A percentile compares a stretch with the other conserved stretches of the same genome.
phyloP scores from a whole-genome alignment of 2,797 vertebrate genomes.

The Linurgus olivaceus region DNA sequence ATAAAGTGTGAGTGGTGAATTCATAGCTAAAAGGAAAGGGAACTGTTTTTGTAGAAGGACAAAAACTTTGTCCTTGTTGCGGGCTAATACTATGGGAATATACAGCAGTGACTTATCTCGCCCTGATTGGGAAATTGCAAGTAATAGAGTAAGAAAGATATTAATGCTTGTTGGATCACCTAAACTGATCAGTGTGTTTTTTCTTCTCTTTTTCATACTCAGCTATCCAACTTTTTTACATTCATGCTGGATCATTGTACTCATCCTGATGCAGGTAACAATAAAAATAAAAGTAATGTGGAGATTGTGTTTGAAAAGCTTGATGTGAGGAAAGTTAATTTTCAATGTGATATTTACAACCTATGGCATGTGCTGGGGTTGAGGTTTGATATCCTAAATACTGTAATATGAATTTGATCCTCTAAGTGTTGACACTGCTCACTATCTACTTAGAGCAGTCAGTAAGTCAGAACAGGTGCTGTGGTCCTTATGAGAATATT shows the following conservation, averaged over 20 bases:
- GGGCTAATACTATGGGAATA: not conserved
- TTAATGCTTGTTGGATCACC: not conserved
- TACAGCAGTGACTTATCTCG: not conserved
- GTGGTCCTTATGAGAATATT: not conserved
- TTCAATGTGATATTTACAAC: not conserved
- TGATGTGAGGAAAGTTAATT: not conserved
- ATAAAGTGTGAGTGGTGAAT: not conserved
- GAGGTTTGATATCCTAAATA: not conserved
- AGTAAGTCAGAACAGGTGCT: not conserved
- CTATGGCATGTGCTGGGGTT: not conserved
- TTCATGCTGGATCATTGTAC: conserved; percentile 92
- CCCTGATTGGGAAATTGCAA: not conserved
- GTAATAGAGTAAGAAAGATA: not conserved
- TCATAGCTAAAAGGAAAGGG: not conserved
- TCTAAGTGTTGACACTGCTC: not conserved
- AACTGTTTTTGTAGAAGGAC: not conserved
- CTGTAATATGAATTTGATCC: not conserved
- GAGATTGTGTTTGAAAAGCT: not conserved
- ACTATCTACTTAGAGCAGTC: not conserved
- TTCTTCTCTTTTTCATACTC: conserved; percentile 57
- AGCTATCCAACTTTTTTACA: conserved; percentile 94
- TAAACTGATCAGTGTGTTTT: conserved; percentile 52
- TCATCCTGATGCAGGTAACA: conserved; percentile 81
- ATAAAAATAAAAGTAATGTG: not conserved
- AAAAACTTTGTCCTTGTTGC: not conserved